phyloP scores from a whole-genome alignment of 23 tunicate genomes.

The Styela plicata region DNA sequence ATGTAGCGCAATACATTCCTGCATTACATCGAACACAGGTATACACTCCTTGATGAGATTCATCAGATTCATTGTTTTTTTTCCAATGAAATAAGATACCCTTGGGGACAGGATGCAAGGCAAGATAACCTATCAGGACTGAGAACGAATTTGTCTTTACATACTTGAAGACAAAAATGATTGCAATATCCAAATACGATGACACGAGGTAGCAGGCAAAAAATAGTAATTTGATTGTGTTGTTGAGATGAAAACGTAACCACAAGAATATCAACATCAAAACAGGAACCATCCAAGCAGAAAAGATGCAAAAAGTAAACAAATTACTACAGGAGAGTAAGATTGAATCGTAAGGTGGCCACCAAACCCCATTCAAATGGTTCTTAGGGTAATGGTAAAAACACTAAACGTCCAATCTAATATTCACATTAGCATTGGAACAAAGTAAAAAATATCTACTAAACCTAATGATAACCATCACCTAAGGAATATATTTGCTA shows the following conservation, averaged over 20 bases:
- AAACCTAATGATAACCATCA: too few species aligned
- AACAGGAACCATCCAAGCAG: conserved; percentile 26
- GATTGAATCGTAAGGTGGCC: conserved; percentile 73
- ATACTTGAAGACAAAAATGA: conserved; percentile 28
- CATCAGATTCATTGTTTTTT: conserved; percentile 9
- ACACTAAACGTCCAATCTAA: too few species aligned
- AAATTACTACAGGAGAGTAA: conserved; percentile 91
- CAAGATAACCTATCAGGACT: conserved; percentile 36
- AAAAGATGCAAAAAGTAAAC: conserved; percentile 84
- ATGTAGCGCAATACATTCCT: conserved; percentile 39
- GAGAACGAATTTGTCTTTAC: conserved; percentile 37
- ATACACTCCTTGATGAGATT: conserved; percentile 6
- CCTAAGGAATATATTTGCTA: too few species aligned
- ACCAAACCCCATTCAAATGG: too few species aligned
- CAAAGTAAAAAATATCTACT: too few species aligned
- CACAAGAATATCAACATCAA: neutral
- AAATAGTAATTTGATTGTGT: neutral
- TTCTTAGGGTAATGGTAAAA: too few species aligned
- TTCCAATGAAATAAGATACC: conserved; percentile 49
- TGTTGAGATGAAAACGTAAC: neutral
- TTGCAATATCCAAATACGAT: neutral
- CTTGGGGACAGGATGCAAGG: conserved; percentile 38
- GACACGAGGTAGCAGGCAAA: conserved; percentile 4
- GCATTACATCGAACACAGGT: conserved; percentile 55
- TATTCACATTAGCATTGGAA: too few species aligned